These are phyloP conservation scores for Xyliphius kryptos DNA, from an alignment of 2,113 vertebrate species.

Conservation along the genomic window DNA sequence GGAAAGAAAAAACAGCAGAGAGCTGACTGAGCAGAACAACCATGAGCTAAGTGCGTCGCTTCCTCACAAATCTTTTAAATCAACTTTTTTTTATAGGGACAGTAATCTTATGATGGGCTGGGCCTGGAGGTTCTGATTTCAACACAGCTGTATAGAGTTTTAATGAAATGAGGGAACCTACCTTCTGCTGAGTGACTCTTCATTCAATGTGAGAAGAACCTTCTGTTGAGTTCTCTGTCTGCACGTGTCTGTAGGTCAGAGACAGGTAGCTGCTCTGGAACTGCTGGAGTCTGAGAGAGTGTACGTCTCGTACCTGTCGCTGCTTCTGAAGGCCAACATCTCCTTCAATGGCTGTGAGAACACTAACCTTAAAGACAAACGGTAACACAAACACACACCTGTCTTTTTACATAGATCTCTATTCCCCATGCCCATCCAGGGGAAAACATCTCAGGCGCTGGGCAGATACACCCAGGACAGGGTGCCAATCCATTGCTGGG, in stretches of 20 bases:
- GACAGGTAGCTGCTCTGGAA: constrained; percentile 85
- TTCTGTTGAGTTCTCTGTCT: too few species aligned
- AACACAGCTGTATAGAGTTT: too few species aligned
- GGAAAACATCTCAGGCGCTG: too few species aligned
- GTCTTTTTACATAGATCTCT: too few species aligned
- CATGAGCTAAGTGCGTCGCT: constrained; percentile 65
- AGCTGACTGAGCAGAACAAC: constrained; percentile 68
- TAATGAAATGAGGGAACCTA: too few species aligned
- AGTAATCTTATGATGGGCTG: too few species aligned
- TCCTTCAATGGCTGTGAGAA: constrained; percentile 81
- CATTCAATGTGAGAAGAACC: too few species aligned
- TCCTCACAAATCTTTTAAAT: not conserved
- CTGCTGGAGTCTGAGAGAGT: constrained; percentile 91
- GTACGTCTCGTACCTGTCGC: constrained; percentile 86
- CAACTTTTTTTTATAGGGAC: not conserved
- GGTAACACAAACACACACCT: constrained; percentile 63
- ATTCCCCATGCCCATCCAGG: too few species aligned
- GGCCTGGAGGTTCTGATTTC: too few species aligned
- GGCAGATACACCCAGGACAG: too few species aligned
- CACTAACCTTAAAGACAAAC: constrained; percentile 80
- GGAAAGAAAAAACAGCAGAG: constrained; percentile 69
- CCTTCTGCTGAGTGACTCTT: too few species aligned
- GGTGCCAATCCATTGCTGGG: too few species aligned
- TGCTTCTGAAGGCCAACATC: constrained; percentile 92
- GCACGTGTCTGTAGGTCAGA: constrained; percentile 68